Base-by-base conservation (phyloP, 2,113 vertebrate genomes). In the Pungitius pungitius region DNA sequence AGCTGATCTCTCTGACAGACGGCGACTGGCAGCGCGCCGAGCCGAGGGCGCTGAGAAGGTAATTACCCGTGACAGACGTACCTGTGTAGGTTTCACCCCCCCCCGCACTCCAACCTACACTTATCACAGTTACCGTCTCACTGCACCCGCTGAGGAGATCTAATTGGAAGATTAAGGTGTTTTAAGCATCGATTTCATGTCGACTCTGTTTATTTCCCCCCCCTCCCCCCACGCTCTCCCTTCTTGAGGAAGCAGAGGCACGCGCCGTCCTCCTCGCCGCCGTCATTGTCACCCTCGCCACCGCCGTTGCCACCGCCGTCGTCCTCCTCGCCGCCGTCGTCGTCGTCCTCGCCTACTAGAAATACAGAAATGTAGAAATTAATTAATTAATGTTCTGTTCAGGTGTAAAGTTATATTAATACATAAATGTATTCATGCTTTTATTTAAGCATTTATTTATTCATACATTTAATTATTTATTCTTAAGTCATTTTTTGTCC, bases 61-160 rank as follows among this genome's bases (percentile, higher is more conserved):
- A 91, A 92, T 91, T 91, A 90, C 81, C 90, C 86, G 67, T 90
- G 90, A 92, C 90, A 90, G 81, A 86, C 78, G 85, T 92, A 91
- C 91, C 91, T 92, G 91, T 90, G 87, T 90, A 88, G 75, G 81
- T 89, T 88, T 88, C 83, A 84, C 87, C 84, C 79, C 72, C 82
- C 73, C 77, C 66, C 77, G 76, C 87, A 15, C 66, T 81, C 78
- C 73, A 87, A 84, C 89, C 88, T 85, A 82, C 84, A 90, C 88
- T 92, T 90, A 90, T 88, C 91, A 86, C 88, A 87, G 88, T 91
- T 86, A 73, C 88, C 71, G 27, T 85, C 80, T 77, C 87, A 75
- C 83, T 70, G 22, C 87, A 69, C 75, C 75, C 55, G 27, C 84
- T 87, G 68, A 82, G 69, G 77, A 79, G 74, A 42, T 84, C 79